phyloP scores from a whole-genome alignment of 30 jellyfish, hydroid and myxozoan species.

The Pelagia noctiluca region DNA sequence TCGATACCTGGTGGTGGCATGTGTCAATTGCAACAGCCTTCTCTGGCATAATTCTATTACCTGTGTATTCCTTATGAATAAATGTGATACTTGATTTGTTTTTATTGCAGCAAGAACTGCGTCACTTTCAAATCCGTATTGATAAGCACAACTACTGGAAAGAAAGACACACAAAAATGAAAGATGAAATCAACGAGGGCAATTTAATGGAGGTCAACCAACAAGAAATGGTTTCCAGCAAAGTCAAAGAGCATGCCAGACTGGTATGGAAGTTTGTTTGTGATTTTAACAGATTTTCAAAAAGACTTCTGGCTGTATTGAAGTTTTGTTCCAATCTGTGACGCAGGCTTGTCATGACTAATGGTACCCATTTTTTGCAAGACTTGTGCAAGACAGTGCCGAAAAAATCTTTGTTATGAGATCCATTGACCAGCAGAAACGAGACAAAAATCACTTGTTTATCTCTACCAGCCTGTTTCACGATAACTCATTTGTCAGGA shows the following conservation, averaged over 20 bases:
- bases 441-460: too few relatives aligned
- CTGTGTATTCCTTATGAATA: too few relatives aligned
- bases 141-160: slow-evolving; percentile 79
- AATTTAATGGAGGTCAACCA: slow-evolving; percentile 27
- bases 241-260: slow-evolving; percentile 72
- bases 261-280: slow-evolving; percentile 18
- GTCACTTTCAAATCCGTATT: slow-evolving; percentile 70
- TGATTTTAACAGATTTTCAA: not conserved
- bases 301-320: not conserved
- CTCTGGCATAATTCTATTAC: too few relatives aligned
- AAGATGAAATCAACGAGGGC: slow-evolving; percentile 44
- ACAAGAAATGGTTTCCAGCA: slow-evolving; percentile 29
- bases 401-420: too few relatives aligned
- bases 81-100: too few relatives aligned
- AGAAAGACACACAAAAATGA: slow-evolving; percentile 50
- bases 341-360: not conserved
- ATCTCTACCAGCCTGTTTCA: too few relatives aligned
- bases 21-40: too few relatives aligned
- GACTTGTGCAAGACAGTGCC: too few relatives aligned
- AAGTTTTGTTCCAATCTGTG: not conserved
- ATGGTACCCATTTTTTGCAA: too few relatives aligned
- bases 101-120: slow-evolving; percentile 69
- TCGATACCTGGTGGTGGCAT: too few relatives aligned
- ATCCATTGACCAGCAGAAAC: too few relatives aligned
- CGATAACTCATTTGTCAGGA: too few relatives aligned